phyloP scores from a whole-genome alignment of 2,888 invertebrate genomes.

The Lasioglossum calceatum region DNA sequence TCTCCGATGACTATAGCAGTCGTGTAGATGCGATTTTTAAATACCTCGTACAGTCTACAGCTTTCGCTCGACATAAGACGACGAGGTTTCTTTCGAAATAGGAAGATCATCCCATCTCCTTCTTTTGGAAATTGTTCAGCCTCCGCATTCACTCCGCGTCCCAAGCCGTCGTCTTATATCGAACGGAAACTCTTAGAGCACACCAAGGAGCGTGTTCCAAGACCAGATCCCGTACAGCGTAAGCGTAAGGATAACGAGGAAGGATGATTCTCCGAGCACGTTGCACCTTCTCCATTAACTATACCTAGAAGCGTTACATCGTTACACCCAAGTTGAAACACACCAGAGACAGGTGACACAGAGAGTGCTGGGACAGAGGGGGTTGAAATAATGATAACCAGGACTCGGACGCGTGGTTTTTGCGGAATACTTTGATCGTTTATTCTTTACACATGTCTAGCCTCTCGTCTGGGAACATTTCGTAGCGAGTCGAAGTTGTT shows the following conservation, averaged over 20 bases:
- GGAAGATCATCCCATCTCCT: too few relatives aligned
- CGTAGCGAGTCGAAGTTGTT: background rate
- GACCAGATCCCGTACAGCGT: background rate
- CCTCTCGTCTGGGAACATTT: background rate
- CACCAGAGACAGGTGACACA: background rate
- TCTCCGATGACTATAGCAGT: too few relatives aligned
- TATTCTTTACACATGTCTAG: slow-evolving; percentile 34
- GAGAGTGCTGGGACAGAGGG: background rate
- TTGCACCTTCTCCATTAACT: background rate
- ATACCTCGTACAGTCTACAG: background rate
- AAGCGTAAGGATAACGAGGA: background rate
- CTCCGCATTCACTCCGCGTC: too few relatives aligned
- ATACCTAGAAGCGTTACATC: slow-evolving; percentile 29
- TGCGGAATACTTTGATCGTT: slow-evolving; percentile 22
- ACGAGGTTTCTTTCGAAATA: background rate
- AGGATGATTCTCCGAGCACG: background rate
- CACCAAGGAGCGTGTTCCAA: background rate
- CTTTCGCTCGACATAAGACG: background rate
- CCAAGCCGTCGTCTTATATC: background rate
- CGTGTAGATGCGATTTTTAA: background rate
- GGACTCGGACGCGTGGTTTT: background rate
- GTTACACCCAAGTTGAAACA: background rate
- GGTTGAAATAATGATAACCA: slow-evolving; percentile 5
- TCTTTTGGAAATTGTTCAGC: too few relatives aligned
- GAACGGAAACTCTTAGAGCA: background rate